Percentiles rank a stretch among this genome's conserved stretches.
Evolutionary conservation across 2,113 vertebrate species (phyloP).

Genomic region (Bubo scandiacus): DNA sequence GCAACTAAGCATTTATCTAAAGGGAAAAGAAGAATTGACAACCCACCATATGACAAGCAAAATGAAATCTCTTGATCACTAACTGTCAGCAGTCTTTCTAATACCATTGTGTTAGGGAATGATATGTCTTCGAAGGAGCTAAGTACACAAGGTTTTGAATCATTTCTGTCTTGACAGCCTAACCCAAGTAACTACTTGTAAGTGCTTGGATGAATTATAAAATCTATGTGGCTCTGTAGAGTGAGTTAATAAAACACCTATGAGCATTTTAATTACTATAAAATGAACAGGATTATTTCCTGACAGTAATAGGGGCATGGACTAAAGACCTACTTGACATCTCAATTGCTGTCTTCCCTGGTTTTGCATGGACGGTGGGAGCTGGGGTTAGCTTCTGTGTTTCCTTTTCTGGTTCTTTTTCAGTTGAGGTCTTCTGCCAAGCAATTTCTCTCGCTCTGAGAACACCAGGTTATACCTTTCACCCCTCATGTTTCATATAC

Average conservation of each 20-base stretch:
- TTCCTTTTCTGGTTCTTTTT: not conserved
- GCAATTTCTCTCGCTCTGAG: not conserved
- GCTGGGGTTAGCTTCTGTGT: not conserved
- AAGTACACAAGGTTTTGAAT: conserved; percentile 58
- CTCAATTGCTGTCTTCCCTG: not conserved
- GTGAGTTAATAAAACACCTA: conserved; percentile 54
- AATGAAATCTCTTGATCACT: conserved; percentile 70
- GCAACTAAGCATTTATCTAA: conserved; percentile 65
- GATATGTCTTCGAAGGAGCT: conserved; percentile 63
- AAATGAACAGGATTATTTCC: not conserved
- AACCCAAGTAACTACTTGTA: conserved; percentile 63
- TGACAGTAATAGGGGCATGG: not conserved
- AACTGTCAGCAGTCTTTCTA: conserved; percentile 66
- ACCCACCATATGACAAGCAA: conserved; percentile 66
- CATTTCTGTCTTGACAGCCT: conserved; percentile 61
- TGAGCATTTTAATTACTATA: conserved; percentile 49
- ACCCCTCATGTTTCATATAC: not conserved
- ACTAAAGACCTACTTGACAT: not conserved
- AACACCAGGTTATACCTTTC: not conserved
- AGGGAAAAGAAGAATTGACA: conserved; percentile 63
- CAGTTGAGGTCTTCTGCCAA: not conserved
- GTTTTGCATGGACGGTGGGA: not conserved
- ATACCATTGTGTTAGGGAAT: conserved; percentile 66
- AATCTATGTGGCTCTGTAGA: conserved; percentile 19
- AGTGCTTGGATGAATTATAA: conserved; percentile 59